A percentile compares a stretch with the other conserved stretches of the same genome.
phyloP scores from a whole-genome alignment of 1,140 invertebrate species.

The Drosophila athabasca region DNA sequence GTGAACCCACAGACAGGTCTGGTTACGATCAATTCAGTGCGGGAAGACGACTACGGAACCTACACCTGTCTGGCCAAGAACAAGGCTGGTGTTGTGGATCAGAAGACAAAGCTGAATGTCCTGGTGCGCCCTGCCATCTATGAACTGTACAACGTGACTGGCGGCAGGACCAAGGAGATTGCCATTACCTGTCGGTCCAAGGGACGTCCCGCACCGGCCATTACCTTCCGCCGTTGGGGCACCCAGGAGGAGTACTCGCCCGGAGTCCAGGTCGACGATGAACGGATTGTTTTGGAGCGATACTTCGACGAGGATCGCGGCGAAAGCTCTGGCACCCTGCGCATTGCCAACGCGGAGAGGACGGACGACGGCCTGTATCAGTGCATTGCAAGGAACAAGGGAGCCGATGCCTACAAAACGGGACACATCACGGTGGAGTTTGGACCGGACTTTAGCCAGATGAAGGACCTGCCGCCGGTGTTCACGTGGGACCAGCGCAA shows the following conservation, averaged over 20 bases:
- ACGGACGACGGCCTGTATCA: constrained; percentile 94
- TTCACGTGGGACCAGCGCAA: constrained; percentile 92
- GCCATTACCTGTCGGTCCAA: constrained; percentile 89
- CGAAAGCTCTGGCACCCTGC: constrained; percentile 87
- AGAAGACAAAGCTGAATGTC: constrained; percentile 85
- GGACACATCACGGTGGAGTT: constrained; percentile 94
- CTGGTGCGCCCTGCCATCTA: constrained; percentile 92
- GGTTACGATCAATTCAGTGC: constrained; percentile 90
- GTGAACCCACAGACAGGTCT: constrained; percentile 89
- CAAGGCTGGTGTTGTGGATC: constrained; percentile 89
- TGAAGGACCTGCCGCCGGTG: constrained; percentile 87
- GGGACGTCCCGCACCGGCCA: constrained; percentile 90
- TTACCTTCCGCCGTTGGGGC: constrained; percentile 87
- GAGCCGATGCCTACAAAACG: constrained; percentile 89
- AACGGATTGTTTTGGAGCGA: constrained; percentile 86
- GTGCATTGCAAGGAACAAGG: constrained; percentile 92
- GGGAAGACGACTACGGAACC: constrained; percentile 90
- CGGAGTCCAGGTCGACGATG: constrained; percentile 87
- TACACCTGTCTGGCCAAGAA: constrained; percentile 94
- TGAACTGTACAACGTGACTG: constrained; percentile 90
- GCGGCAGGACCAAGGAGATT: constrained; percentile 86
- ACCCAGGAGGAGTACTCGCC: constrained; percentile 85
- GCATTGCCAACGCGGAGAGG: constrained; percentile 86
- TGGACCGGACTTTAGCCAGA: constrained; percentile 90
- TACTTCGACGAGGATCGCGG: constrained; percentile 85